Evolutionary conservation across 2,888 invertebrate genomes (phyloP), one percentile per base, ranked within the genome.

Genomic region (Drosophila eohydei): DNA sequence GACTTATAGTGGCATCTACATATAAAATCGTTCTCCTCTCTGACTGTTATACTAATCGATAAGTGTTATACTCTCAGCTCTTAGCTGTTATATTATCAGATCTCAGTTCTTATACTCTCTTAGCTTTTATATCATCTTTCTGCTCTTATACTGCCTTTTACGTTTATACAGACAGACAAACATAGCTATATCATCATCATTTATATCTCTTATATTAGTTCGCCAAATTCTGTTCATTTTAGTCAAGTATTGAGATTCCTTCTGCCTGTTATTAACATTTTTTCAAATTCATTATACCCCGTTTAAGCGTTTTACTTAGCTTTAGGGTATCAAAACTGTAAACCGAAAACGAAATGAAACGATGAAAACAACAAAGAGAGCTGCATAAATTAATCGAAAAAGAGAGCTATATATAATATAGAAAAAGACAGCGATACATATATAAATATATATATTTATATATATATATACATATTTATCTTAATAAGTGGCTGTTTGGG

Each of bases 341-440:
- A 52, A 80, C 50, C 44, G 50, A 86, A 77, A 74, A 65, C 48
- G 60, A 74, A 81, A 74, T 69, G 60, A 80, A 74, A 70, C 55
- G 41, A 50, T 50, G 50, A 62, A 36, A 62, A 52, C 41, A 81
- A 63, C 43, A 34, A 56, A 56, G 56, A 56, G 56, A 63, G 54
- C 60, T 76, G 86, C 71, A 77, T 85, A 83, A 78, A 80, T 89
- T 73, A 78, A 71, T 56, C 65, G 76, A 80, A 70, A 68, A 30
- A 56, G 51, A 65, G 61, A 60, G 55, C 21, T 38, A 41, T 28
- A 68, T 14, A 57, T 46, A 38, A 34, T 48, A 52, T 38, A 65
- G 34, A 55, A 57, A 44, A 36, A 54, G 57, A 62, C 43, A 44
- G 44, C 43, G 28, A 11, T 38, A 26, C 28, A 56, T 44, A 50